phyloP scores from a whole-genome alignment of 2,113 vertebrate species.

The Cyprinodon tularosa region DNA sequence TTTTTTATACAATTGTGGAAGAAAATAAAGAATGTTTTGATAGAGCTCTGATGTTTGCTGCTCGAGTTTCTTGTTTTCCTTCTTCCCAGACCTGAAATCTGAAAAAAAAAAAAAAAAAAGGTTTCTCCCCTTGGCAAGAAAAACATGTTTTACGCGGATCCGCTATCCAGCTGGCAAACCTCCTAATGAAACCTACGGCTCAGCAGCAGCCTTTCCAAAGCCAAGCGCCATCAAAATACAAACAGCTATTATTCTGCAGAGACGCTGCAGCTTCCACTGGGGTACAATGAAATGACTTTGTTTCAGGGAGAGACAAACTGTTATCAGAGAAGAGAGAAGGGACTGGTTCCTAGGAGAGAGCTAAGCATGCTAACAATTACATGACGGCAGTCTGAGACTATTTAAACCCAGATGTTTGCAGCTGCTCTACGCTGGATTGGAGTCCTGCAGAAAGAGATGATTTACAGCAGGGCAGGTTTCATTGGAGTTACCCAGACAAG shows the following conservation, averaged over 20 bases:
- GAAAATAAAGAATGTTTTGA: slow-evolving; percentile 62
- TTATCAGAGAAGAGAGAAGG: slow-evolving; percentile 25
- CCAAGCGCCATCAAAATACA: not conserved
- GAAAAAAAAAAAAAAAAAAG: not conserved
- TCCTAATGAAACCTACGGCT: slow-evolving; percentile 25
- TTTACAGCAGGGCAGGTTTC: not conserved
- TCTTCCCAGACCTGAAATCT: not conserved
- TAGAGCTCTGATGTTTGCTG: slow-evolving; percentile 13
- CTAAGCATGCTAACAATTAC: slow-evolving; percentile 45
- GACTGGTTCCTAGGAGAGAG: slow-evolving; percentile 1
- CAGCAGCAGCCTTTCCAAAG: not conserved
- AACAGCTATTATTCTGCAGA: slow-evolving; percentile 13
- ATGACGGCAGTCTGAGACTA: slow-evolving; percentile 39
- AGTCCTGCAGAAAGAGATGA: not conserved
- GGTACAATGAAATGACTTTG: slow-evolving; percentile 47
- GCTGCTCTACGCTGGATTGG: slow-evolving; percentile 41
- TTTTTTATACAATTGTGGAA: slow-evolving; percentile 28
- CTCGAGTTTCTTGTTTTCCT: not conserved
- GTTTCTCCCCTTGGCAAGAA: not conserved
- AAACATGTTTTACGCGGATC: not conserved
- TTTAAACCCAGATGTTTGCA: slow-evolving; percentile 1
- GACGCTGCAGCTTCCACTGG: slow-evolving; percentile 38
- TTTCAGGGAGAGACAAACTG: slow-evolving; percentile 34
- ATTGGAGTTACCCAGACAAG: not conserved
- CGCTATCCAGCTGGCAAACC: slow-evolving; percentile 13